phyloP scores from a whole-genome alignment of 2,113 vertebrate species.

The Athene noctua region DNA sequence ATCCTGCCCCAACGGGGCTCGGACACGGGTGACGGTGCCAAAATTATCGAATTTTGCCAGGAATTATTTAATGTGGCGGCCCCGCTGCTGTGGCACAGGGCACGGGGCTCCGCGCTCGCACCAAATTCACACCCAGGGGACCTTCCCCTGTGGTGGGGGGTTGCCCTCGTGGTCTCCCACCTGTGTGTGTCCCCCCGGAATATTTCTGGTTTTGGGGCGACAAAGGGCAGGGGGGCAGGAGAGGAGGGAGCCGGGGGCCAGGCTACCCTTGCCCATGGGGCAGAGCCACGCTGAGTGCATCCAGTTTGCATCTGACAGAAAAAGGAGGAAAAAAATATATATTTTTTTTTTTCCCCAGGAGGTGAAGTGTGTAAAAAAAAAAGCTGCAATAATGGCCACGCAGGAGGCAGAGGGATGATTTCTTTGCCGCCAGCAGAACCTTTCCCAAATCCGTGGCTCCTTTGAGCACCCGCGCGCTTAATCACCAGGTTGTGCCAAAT shows the following conservation, averaged over 20 bases:
- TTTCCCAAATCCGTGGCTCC: rapidly evolving
- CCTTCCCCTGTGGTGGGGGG: not conserved
- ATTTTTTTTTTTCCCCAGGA: no score
- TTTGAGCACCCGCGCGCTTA: rapidly evolving
- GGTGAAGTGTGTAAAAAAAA: not conserved
- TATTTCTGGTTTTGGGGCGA: not conserved
- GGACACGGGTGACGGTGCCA: no score
- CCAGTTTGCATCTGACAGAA: not conserved
- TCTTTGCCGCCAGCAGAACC: not conserved
- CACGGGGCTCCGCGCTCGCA: not conserved
- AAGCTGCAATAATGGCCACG: rapidly evolving
- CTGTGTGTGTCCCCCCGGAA: no score
- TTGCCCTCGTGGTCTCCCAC: not conserved
- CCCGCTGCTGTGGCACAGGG: not conserved
- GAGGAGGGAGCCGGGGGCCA: not conserved
- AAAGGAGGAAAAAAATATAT: not conserved
- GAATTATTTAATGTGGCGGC: not conserved
- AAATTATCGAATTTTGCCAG: no score
- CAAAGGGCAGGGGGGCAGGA: not conserved
- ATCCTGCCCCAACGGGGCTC: no score
- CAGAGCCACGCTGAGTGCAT: not conserved
- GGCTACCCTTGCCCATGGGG: not conserved
- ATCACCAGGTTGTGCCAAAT: not conserved
- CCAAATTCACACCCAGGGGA: not conserved
- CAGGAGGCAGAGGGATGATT: not conserved